Conservation (phyloP, 2,888 invertebrate species). For the Abrostola tripartita region DNA sequence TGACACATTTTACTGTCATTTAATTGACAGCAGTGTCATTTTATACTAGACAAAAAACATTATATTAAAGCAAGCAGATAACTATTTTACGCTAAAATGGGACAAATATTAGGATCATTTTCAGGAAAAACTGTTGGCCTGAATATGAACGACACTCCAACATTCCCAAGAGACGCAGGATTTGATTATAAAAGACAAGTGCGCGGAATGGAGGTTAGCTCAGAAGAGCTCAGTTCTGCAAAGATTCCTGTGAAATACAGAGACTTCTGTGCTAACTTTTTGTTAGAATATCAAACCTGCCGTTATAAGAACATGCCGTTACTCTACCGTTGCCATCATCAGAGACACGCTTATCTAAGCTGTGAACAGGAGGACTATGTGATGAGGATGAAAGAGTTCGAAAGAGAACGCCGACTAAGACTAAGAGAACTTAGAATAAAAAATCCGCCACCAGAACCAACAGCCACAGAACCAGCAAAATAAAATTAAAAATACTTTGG, state of each 20-base stretch:
- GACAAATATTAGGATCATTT: slow-evolving; percentile 69
- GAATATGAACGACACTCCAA: slow-evolving; percentile 83
- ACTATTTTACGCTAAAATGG: slow-evolving; percentile 61
- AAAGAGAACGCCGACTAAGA: slow-evolving; percentile 76
- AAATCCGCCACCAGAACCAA: slow-evolving; percentile 20
- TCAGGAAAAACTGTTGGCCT: slow-evolving; percentile 62
- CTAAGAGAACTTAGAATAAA: slow-evolving; percentile 71
- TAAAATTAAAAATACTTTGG: not conserved
- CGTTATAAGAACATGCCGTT: slow-evolving; percentile 91
- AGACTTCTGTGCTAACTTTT: slow-evolving; percentile 94
- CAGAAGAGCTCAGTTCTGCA: slow-evolving; percentile 92
- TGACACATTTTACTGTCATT: not conserved
- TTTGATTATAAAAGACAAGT: slow-evolving; percentile 91
- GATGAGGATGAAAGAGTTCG: slow-evolving; percentile 80
- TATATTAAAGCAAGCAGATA: not conserved
- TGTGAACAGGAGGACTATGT: slow-evolving; percentile 95
- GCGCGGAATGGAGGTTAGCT: slow-evolving; percentile 91
- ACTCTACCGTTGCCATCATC: slow-evolving; percentile 90
- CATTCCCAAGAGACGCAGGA: slow-evolving; percentile 91
- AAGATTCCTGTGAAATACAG: slow-evolving; percentile 90
- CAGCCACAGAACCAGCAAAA: too few species aligned
- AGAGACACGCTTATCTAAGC: slow-evolving; percentile 91
- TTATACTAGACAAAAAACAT: not conserved
- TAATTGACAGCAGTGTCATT: not conserved
- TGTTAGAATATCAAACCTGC: slow-evolving; percentile 91